Percentiles rank a stretch among this genome's conserved stretches.
These are phyloP conservation scores for Montifringilla adamsi DNA, from an alignment of 2,113 vertebrate genomes.

Conservation along the genomic window DNA sequence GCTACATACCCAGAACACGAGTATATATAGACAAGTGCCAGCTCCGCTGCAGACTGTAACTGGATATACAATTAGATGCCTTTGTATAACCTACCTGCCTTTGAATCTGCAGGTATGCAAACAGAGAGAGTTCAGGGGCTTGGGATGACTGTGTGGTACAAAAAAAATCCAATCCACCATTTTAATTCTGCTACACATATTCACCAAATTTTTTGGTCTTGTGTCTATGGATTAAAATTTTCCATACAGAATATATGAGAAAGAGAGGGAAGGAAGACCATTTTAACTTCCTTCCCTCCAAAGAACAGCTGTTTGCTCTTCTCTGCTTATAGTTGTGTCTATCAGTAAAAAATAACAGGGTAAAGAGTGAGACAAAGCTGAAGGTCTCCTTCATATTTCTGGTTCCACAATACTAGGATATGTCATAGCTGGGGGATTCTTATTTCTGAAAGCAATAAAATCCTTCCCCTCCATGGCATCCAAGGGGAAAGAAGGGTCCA, in stretches of 20 bases:
- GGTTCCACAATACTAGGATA: background rate
- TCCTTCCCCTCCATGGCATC: background rate
- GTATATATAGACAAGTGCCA: background rate
- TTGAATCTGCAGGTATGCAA: background rate
- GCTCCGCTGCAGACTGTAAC: background rate
- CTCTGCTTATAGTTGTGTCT: background rate
- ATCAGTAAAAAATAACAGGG: background rate
- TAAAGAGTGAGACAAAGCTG: background rate
- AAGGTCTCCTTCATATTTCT: background rate
- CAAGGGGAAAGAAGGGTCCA: background rate
- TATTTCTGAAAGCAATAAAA: background rate
- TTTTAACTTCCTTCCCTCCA: background rate
- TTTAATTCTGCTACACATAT: background rate
- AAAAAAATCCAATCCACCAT: background rate
- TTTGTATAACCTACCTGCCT: background rate
- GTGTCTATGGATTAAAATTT: background rate
- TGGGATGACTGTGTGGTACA: background rate
- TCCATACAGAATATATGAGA: background rate
- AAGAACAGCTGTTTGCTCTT: background rate
- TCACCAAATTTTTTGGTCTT: background rate
- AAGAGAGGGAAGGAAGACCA: background rate
- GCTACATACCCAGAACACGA: background rate
- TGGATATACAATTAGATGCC: background rate
- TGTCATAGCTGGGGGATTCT: background rate
- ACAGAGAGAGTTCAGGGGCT: background rate